Evolutionary conservation across 2,113 vertebrate genomes (phyloP).

Genomic region (Numida meleagris): DNA sequence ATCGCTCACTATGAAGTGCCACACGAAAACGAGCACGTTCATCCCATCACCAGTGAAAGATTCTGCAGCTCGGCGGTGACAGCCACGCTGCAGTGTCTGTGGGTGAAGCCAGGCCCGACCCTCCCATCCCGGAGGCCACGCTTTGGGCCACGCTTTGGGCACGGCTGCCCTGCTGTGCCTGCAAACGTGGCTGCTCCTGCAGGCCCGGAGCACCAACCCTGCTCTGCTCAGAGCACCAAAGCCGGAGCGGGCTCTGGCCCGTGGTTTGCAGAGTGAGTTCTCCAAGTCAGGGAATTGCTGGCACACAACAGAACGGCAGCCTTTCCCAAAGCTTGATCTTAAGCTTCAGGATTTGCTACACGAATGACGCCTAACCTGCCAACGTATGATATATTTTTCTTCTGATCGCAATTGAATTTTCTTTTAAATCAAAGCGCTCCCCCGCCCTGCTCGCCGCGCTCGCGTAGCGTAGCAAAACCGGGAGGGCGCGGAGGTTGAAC

Average conservation of each 20-base stretch:
- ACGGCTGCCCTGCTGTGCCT: too few species aligned
- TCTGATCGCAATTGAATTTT: not conserved
- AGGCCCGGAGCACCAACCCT: not conserved
- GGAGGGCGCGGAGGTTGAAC: rapidly evolving
- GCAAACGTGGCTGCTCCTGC: too few species aligned
- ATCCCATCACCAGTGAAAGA: not conserved
- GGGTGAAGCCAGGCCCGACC: not conserved
- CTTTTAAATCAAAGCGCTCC: not conserved
- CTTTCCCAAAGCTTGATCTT: not conserved
- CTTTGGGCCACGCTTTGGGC: not conserved
- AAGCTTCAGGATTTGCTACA: not conserved
- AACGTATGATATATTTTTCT: not conserved
- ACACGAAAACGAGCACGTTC: not conserved
- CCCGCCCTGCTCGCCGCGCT: too few species aligned
- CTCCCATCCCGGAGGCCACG: not conserved
- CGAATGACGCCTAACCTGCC: not conserved
- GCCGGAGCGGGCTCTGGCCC: not conserved
- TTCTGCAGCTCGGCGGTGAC: not conserved
- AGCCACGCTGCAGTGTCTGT: not conserved
- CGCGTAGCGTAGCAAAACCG: not conserved
- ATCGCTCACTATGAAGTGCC: not conserved
- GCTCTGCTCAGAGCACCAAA: not conserved
- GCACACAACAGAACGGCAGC: not conserved
- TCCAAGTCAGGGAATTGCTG: not conserved
- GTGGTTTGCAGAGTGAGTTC: not conserved